Conservation (phyloP, 1,140 invertebrate species). For the Muscidifurax raptorellus region DNA sequence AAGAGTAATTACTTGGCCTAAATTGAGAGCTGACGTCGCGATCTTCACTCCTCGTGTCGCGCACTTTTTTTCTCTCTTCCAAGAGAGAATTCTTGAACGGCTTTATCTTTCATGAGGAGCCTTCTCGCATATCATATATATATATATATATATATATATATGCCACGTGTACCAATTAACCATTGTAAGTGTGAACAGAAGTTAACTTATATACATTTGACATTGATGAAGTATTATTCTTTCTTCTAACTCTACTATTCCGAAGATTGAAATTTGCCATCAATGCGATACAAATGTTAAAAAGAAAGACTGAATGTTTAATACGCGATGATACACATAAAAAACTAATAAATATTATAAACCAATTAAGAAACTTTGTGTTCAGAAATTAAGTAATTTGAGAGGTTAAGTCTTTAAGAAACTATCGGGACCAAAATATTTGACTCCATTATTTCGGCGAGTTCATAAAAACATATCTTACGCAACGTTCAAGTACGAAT, state of each 20-base stretch:
- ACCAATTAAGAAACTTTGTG: not conserved
- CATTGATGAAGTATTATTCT: too few relatives aligned
- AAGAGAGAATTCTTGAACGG: not conserved
- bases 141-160: not conserved
- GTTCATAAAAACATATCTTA: not conserved
- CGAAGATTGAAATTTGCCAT: not conserved
- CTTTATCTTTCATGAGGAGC: conserved; percentile 22
- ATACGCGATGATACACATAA: too few relatives aligned
- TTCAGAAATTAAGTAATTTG: not conserved
- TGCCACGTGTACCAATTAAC: too few relatives aligned
- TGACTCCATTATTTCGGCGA: too few relatives aligned
- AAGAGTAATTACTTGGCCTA: conserved; percentile 29
- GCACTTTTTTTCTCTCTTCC: conserved; percentile 15
- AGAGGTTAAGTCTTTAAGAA: not conserved
- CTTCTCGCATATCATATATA: not conserved
- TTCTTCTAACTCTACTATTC: too few relatives aligned
- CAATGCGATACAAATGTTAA: too few relatives aligned
- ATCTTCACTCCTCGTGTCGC: not conserved
- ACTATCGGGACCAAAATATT: too few relatives aligned
- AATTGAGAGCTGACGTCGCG: conserved; percentile 34
- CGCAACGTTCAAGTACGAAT: not conserved
- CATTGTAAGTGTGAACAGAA: too few relatives aligned
- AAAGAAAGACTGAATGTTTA: too few relatives aligned
- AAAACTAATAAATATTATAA: too few relatives aligned
- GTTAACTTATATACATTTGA: too few relatives aligned